These are phyloP conservation scores for Anabacerthia variegaticeps DNA, from an alignment of 2,797 vertebrate species.

Conservation along the genomic window DNA sequence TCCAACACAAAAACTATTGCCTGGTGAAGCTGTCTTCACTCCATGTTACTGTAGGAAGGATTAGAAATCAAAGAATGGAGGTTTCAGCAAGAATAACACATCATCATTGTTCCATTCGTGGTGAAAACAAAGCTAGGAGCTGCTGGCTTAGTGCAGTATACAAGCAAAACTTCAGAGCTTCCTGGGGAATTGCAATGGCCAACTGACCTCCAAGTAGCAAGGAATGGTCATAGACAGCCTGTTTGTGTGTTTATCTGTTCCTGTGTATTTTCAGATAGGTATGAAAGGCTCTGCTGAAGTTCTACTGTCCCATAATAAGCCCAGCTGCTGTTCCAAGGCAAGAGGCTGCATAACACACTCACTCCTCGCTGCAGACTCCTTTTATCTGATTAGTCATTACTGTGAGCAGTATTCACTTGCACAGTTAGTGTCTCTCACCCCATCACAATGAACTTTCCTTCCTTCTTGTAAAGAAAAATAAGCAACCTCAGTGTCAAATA, in stretches of 20 bases:
- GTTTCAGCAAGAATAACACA: rapidly evolving
- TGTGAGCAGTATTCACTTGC: not conserved
- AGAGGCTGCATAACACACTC: not conserved
- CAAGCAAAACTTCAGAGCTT: not conserved
- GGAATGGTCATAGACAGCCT: not conserved
- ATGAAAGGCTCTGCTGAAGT: not conserved
- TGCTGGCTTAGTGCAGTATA: rapidly evolving
- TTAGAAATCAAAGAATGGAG: not conserved
- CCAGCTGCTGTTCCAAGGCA: not conserved
- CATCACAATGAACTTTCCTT: not conserved
- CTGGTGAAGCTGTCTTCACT: not conserved
- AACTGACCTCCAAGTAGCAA: not conserved
- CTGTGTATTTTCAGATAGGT: not conserved
- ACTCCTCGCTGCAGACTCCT: not conserved
- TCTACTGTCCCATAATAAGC: not conserved
- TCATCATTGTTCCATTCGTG: not conserved
- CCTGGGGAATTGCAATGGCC: rapidly evolving
- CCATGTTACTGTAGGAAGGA: rapidly evolving
- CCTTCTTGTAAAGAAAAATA: not conserved
- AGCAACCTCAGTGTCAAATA: not conserved
- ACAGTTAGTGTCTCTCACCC: not conserved
- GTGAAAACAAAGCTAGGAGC: not conserved
- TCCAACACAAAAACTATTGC: not conserved
- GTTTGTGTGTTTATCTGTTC: not conserved
- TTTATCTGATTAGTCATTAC: not conserved